These are phyloP conservation scores for Tipula unca DNA, from an alignment of 2,888 invertebrate genomes.

Conservation along the genomic window DNA sequence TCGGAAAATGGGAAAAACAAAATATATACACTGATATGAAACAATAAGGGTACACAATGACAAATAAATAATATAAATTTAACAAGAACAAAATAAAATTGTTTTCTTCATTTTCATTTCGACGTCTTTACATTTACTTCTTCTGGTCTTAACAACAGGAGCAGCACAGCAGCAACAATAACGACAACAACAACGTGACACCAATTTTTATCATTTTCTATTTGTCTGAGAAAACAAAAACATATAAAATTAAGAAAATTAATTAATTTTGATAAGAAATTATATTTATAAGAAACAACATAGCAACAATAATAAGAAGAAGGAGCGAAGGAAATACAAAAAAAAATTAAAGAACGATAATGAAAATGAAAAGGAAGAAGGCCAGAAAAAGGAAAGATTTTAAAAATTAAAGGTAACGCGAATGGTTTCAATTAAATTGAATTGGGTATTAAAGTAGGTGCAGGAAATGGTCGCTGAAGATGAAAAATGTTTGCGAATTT, in stretches of 20 bases:
- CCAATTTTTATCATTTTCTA: not conserved
- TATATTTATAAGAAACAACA: not conserved
- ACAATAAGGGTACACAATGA: not conserved
- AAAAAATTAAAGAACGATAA: not conserved
- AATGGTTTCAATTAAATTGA: not conserved
- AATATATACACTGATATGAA: not conserved
- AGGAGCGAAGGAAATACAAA: not conserved
- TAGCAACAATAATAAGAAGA: not conserved
- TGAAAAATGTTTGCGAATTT: not conserved
- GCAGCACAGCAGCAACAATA: too few relatives aligned
- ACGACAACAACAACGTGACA: not conserved
- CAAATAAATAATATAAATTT: constrained; percentile 14
- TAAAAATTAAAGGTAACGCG: not conserved
- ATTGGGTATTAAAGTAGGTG: not conserved
- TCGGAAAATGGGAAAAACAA: not conserved
- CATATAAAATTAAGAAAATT: not conserved
- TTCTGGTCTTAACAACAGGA: not conserved
- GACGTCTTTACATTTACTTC: not conserved
- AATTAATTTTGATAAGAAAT: constrained; percentile 8
- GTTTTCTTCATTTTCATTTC: not conserved
- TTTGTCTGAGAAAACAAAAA: not conserved
- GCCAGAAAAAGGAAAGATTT: not conserved
- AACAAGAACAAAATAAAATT: not conserved
- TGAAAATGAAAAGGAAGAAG: not conserved
- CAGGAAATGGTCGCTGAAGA: not conserved